A percentile compares a stretch with the other conserved stretches of the same genome.
Evolutionary conservation across 2,113 vertebrate genomes (phyloP).

Genomic region (Machaerirhynchus nigripectus): DNA sequence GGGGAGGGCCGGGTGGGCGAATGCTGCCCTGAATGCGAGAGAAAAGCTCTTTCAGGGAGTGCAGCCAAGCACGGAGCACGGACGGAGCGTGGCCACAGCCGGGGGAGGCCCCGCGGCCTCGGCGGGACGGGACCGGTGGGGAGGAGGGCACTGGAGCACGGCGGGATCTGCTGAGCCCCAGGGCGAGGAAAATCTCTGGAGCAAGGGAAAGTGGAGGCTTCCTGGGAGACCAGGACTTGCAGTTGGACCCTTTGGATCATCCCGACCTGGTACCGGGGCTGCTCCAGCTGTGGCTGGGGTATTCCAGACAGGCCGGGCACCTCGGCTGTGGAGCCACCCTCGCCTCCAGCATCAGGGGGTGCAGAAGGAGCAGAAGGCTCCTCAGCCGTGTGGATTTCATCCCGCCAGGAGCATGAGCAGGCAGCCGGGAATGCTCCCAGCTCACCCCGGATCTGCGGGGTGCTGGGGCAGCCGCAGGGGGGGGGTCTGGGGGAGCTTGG

Average conservation of each 20-base stretch:
- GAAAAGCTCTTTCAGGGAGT: slow-evolving; percentile 23
- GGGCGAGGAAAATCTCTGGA: no score
- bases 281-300: fast-evolving
- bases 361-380: background rate
- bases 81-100: background rate
- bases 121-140: fast-evolving
- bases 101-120: background rate
- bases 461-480: fast-evolving
- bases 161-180: background rate
- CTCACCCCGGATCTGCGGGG: fast-evolving
- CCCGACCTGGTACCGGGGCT: fast-evolving
- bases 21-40: background rate
- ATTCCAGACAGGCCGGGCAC: background rate
- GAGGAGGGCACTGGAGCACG: background rate
- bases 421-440: background rate
- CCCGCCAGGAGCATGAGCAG: fast-evolving
- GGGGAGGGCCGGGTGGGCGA: fast-evolving
- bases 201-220: background rate
- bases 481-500: no score
- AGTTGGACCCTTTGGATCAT: background rate
- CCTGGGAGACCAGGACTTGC: background rate
- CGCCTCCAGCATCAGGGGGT: background rate
- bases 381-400: fast-evolving
- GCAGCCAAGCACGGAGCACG: background rate
- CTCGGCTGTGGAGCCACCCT: background rate